These are phyloP conservation scores for Tympanuchus pallidicinctus DNA, from an alignment of 2,113 vertebrate genomes.

Conservation along the genomic window DNA sequence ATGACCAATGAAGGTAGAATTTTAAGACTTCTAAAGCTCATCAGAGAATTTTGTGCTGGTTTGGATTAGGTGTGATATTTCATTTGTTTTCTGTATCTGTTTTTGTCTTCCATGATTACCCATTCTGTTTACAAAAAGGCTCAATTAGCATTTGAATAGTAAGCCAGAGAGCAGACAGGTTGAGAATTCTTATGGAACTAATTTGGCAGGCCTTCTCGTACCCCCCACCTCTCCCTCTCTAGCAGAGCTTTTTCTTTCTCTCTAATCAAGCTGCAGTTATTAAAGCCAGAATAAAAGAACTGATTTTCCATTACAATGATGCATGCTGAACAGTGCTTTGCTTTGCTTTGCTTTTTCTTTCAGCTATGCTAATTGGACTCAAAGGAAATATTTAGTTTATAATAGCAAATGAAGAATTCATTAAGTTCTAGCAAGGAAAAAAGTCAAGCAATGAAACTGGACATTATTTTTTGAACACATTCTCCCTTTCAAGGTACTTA, in stretches of 20 bases:
- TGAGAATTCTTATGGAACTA: conserved; percentile 85
- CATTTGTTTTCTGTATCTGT: conserved; percentile 81
- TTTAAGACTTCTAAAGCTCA: conserved; percentile 75
- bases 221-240: conserved; percentile 47
- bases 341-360: conserved; percentile 82
- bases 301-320: conserved; percentile 84
- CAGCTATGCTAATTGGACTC: conserved; percentile 85
- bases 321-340: conserved; percentile 79
- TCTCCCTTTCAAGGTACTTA: conserved; percentile 58
- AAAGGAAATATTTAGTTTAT: conserved; percentile 86
- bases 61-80: conserved; percentile 80
- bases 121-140: conserved; percentile 85
- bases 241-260: conserved; percentile 70
- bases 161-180: conserved; percentile 83
- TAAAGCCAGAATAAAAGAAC: conserved; percentile 83
- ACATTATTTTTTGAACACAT: conserved; percentile 30
- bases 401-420: conserved; percentile 83
- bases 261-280: conserved; percentile 85
- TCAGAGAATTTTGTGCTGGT: conserved; percentile 74
- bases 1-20: conserved; percentile 61
- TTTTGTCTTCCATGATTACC: conserved; percentile 84
- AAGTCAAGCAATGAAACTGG: conserved; percentile 53
- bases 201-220: conserved; percentile 78
- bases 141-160: conserved; percentile 87
- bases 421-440: conserved; percentile 76